Evolutionary conservation across 1,140 invertebrate species (phyloP).

Genomic region (Triops longicaudatus): DNA sequence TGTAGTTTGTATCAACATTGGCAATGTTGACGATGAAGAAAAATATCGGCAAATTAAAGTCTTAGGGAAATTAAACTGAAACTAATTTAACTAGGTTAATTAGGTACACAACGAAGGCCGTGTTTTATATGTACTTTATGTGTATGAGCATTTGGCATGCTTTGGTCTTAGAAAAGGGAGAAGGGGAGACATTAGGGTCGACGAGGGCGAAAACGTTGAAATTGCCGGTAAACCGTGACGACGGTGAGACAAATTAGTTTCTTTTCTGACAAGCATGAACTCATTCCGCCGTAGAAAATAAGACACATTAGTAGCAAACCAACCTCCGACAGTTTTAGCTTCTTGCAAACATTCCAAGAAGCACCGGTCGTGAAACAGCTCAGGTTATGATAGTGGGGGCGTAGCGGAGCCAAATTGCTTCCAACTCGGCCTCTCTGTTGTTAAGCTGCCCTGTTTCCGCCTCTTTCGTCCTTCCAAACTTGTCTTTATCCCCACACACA

Average conservation of each 20-base stretch:
- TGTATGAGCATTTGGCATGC: no score
- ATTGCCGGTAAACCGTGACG: neutral
- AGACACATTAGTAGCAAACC: neutral
- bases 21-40: no score
- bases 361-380: neutral
- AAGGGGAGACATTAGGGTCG: no score
- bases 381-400: neutral
- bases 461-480: neutral
- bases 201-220: no score
- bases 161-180: no score
- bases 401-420: neutral
- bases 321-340: neutral
- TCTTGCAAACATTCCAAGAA: neutral
- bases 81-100: no score
- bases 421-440: neutral
- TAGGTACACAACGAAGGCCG: no score
- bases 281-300: neutral
- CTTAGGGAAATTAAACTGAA: no score
- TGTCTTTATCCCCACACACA: neutral
- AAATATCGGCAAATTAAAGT: no score
- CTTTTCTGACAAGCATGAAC: slow-evolving; percentile 11
- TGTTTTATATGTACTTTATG: no score
- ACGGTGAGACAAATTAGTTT: slow-evolving; percentile 1
- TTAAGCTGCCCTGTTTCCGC: neutral
- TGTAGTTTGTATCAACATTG: no score